Evolutionary conservation across 2,113 vertebrate genomes (phyloP).

Genomic region (Grallaria varia): DNA sequence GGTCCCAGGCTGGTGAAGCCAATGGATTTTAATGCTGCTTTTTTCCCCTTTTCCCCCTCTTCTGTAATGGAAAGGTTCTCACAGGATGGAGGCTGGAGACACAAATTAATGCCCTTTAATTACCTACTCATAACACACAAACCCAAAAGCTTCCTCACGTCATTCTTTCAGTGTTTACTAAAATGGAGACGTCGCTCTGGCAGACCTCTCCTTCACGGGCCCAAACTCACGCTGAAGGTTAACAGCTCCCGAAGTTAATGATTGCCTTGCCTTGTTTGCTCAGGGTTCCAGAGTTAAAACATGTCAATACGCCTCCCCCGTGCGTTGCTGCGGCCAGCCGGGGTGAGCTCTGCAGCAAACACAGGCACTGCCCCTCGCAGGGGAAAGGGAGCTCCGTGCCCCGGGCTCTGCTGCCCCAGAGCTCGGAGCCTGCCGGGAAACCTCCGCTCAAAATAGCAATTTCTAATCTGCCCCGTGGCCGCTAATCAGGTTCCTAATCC

Average conservation of each 20-base stretch:
- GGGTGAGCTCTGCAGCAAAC: not conserved
- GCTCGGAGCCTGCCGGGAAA: conserved; percentile 7
- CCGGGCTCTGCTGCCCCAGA: no score
- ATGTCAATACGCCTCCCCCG: not conserved
- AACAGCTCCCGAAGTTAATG: conserved; percentile 27
- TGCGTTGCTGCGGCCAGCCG: not conserved
- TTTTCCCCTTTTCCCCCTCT: fast-evolving
- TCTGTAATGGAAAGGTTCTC: not conserved
- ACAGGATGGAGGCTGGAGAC: not conserved
- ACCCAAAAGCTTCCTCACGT: not conserved
- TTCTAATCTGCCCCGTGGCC: not conserved
- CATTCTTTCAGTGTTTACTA: conserved; percentile 1
- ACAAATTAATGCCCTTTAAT: not conserved
- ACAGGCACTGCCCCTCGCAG: not conserved
- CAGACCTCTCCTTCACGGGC: not conserved
- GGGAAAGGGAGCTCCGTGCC: not conserved
- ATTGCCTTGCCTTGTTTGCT: conserved; percentile 33
- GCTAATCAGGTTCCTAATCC: conserved; percentile 46
- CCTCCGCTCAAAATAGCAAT: conserved; percentile 16
- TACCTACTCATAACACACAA: not conserved
- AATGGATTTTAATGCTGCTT: not conserved
- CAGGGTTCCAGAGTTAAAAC: not conserved
- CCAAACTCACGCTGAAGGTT: not conserved
- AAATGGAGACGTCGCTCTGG: conserved; percentile 17
- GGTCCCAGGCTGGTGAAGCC: not conserved